These are phyloP conservation scores for Kryptopterus vitreolus DNA, from an alignment of 2,797 vertebrate genomes.

Conservation along the genomic window DNA sequence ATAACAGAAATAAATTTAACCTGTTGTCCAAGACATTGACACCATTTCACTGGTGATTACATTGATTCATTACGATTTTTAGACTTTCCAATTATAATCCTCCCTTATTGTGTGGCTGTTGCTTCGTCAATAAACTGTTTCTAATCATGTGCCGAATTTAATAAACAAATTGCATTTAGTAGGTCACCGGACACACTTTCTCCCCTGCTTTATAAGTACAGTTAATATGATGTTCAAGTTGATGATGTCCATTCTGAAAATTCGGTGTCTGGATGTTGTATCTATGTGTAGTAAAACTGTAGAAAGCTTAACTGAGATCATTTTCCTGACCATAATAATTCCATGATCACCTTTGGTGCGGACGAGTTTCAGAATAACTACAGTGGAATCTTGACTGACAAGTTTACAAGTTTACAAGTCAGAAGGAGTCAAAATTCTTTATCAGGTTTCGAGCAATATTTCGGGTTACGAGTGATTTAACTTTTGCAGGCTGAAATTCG, in stretches of 20 bases:
- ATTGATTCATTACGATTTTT: background rate
- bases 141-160: conserved; percentile 1
- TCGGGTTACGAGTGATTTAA: too few species aligned
- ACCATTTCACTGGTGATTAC: background rate
- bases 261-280: background rate
- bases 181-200: conserved; percentile 4
- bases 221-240: background rate
- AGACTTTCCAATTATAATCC: background rate
- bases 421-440: too few species aligned
- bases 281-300: background rate
- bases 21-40: background rate
- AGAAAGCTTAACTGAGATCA: too few species aligned
- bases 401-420: too few species aligned
- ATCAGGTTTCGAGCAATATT: too few species aligned
- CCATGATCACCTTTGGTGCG: too few species aligned
- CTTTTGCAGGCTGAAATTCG: too few species aligned
- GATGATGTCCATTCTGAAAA: background rate
- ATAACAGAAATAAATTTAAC: background rate
- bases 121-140: background rate
- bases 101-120: background rate
- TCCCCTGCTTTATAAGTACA: background rate
- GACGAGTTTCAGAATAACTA: too few species aligned
- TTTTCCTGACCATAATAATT: too few species aligned
- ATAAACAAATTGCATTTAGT: background rate
- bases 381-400: too few species aligned